Conservation (phyloP, 2,888 invertebrate species). For the Dryococelus australis region DNA sequence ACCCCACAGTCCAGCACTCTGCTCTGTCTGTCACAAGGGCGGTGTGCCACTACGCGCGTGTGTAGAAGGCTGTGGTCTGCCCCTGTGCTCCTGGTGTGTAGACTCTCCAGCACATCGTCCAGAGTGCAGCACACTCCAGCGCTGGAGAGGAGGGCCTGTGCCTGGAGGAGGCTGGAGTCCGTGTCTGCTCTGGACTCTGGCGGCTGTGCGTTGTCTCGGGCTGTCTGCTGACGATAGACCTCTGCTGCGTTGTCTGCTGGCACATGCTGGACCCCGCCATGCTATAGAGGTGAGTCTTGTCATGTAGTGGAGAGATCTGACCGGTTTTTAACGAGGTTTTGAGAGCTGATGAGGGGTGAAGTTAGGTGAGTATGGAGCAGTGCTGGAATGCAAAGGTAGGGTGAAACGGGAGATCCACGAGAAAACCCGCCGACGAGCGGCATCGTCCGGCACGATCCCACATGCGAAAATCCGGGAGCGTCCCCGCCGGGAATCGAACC, state of each 20-base stretch:
- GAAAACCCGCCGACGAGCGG: too few species aligned
- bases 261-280: slow-evolving; percentile 64
- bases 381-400: too few species aligned
- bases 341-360: too few species aligned
- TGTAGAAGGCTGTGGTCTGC: slow-evolving; percentile 67
- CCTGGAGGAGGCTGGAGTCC: slow-evolving; percentile 53
- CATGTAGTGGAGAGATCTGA: too few species aligned
- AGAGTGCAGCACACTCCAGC: slow-evolving; percentile 28
- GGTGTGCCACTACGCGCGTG: slow-evolving; percentile 32
- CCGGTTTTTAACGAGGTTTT: too few species aligned
- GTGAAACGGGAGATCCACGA: too few species aligned
- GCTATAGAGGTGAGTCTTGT: slow-evolving; percentile 61
- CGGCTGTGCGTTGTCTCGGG: slow-evolving; percentile 59
- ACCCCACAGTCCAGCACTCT: slow-evolving; percentile 63
- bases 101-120: slow-evolving; percentile 56
- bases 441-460: too few species aligned
- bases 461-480: too few species aligned
- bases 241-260: slow-evolving; percentile 63
- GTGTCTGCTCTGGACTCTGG: slow-evolving; percentile 57
- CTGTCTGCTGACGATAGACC: slow-evolving; percentile 59
- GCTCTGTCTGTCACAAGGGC: slow-evolving; percentile 63
- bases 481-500: too few species aligned
- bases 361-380: too few species aligned
- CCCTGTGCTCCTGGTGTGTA: slow-evolving; percentile 70
- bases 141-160: slow-evolving; percentile 41